phyloP scores from a whole-genome alignment of 2,888 invertebrate genomes.

The Notodonta ziczac region DNA sequence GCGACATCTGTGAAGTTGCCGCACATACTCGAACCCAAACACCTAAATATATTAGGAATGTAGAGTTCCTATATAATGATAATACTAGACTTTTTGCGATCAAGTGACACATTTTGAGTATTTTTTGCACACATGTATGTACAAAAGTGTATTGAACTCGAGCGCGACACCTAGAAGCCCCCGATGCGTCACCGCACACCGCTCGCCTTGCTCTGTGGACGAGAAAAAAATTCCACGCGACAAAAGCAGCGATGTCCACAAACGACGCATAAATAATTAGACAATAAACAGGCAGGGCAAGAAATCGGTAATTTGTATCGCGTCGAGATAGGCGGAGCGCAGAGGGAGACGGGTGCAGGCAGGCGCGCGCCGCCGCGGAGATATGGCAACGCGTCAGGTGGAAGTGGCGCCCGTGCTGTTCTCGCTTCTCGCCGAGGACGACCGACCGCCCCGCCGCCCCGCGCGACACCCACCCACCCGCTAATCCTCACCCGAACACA shows the following conservation, averaged over 20 bases:
- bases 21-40: constrained; percentile 34
- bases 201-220: constrained; percentile 52
- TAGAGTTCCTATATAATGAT: background rate
- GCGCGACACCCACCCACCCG: constrained; percentile 63
- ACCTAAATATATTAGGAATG: constrained; percentile 18
- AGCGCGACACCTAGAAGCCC: constrained; percentile 62
- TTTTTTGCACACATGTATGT: constrained; percentile 22
- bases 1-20: constrained; percentile 62
- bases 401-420: constrained; percentile 76
- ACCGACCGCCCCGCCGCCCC: constrained; percentile 63
- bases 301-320: constrained; percentile 83
- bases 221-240: constrained; percentile 73
- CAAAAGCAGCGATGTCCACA: constrained; percentile 70
- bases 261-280: constrained; percentile 82
- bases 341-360: constrained; percentile 74
- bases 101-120: background rate
- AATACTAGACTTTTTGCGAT: background rate
- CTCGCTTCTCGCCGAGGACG: constrained; percentile 68
- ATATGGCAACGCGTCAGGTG: constrained; percentile 84
- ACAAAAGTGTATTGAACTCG: constrained; percentile 75
- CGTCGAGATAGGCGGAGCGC: constrained; percentile 77
- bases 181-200: constrained; percentile 74
- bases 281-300: constrained; percentile 81
- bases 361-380: constrained; percentile 77
- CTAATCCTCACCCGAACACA: constrained; percentile 81